These are phyloP conservation scores for Felis chaus DNA, from an alignment of 2,113 vertebrate species.

Conservation along the genomic window DNA sequence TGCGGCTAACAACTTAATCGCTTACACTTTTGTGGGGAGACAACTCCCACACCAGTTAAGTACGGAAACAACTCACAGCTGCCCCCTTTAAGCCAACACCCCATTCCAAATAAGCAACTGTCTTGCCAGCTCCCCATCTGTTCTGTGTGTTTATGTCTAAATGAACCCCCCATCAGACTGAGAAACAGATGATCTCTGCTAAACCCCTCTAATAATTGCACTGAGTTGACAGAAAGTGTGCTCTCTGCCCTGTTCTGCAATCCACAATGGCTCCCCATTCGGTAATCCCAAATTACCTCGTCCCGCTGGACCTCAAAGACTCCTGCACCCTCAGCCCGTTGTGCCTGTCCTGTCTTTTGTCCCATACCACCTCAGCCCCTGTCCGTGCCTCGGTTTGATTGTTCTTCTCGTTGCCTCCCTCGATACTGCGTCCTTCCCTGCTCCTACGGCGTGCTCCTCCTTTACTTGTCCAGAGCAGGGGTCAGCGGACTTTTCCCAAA, in stretches of 20 bases:
- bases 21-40: background rate
- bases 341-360: background rate
- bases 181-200: background rate
- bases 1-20: background rate
- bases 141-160: background rate
- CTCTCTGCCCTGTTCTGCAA: background rate
- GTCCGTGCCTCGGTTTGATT: accelerated
- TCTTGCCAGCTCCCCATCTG: background rate
- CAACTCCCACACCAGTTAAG: background rate
- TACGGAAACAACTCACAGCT: background rate
- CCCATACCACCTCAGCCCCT: accelerated
- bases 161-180: background rate
- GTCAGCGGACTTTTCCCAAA: background rate
- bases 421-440: accelerated
- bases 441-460: no score
- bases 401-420: background rate
- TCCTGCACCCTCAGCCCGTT: accelerated
- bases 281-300: background rate
- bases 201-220: background rate
- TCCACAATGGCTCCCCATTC: background rate
- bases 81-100: background rate
- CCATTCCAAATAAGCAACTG: background rate
- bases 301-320: background rate
- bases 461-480: background rate
- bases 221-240: background rate